Evolutionary conservation across 2,797 vertebrate genomes (phyloP).

Genomic region (Linurgus olivaceus): DNA sequence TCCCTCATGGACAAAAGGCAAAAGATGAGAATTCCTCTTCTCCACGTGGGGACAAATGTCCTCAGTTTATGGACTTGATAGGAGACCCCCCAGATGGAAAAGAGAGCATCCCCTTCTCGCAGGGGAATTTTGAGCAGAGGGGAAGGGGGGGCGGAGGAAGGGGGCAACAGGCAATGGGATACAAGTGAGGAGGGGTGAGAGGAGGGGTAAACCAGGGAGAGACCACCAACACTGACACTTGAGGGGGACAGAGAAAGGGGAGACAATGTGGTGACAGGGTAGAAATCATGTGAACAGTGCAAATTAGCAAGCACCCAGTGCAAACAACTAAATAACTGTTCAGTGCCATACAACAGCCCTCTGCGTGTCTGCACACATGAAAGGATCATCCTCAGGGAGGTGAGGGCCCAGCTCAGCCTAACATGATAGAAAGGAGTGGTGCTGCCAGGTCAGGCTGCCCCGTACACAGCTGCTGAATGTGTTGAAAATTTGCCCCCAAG

Average conservation of each 20-base stretch:
- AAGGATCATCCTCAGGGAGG: neutral
- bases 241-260: no score
- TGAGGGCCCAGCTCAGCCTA: neutral
- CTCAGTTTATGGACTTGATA: neutral
- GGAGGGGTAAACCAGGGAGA: neutral
- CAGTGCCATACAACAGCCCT: neutral
- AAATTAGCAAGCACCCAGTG: neutral
- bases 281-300: neutral
- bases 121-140: neutral
- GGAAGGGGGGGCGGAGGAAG: neutral
- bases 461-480: fast-evolving
- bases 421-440: neutral
- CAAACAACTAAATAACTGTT: neutral
- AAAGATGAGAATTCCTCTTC: neutral
- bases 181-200: neutral
- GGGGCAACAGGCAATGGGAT: neutral
- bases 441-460: neutral
- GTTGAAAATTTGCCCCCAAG: neutral
- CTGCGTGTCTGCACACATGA: neutral
- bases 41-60: neutral
- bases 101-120: neutral
- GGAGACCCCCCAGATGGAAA: neutral
- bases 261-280: neutral
- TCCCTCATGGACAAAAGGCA: neutral
- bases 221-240: neutral